Conservation (phyloP, 2,113 vertebrate genomes). For the Sebastes fasciatus region DNA sequence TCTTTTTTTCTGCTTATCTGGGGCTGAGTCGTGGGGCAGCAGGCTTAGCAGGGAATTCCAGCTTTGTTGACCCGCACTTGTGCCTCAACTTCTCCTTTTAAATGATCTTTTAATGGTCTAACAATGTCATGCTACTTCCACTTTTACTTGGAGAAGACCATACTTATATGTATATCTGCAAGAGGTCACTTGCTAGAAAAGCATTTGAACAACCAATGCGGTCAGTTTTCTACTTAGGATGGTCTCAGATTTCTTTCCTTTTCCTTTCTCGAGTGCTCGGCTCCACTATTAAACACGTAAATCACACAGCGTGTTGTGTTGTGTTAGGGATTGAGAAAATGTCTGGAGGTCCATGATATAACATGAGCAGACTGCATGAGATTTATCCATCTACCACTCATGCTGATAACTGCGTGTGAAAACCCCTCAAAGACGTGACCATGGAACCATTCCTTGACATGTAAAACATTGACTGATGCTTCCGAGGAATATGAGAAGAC, state of each 20-base stretch:
- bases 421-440: neutral
- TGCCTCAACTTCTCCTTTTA: too few species aligned
- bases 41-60: too few species aligned
- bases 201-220: neutral
- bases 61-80: neutral
- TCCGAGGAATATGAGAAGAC: neutral
- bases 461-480: slow-evolving; percentile 11
- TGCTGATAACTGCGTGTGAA: neutral
- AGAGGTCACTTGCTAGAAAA: neutral
- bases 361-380: neutral
- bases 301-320: neutral
- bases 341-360: neutral
- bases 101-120: neutral
- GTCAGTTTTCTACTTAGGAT: neutral
- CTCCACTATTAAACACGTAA: slow-evolving; percentile 8
- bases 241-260: neutral
- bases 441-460: slow-evolving; percentile 4
- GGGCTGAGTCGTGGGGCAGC: too few species aligned
- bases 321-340: neutral
- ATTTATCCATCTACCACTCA: neutral
- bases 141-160: neutral
- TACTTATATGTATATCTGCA: neutral
- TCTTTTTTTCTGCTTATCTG: too few species aligned
- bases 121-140: neutral
- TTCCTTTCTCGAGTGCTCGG: neutral